phyloP scores from a whole-genome alignment of 2,113 vertebrate species.

The Ptilorrhoa leucosticta region DNA sequence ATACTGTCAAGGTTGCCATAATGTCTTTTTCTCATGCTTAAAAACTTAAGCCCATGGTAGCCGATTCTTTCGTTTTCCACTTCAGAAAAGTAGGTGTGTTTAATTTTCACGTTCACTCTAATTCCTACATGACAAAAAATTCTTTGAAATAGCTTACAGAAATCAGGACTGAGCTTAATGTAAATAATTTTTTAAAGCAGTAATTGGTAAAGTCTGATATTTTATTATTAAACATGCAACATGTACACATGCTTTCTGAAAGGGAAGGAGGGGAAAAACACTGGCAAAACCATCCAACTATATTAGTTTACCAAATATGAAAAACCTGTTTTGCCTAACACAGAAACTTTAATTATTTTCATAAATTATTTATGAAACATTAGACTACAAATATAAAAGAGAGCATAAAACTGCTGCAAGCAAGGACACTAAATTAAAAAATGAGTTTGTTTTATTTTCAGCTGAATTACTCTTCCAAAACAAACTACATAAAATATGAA shows the following conservation, averaged over 20 bases:
- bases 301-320: neutral
- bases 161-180: neutral
- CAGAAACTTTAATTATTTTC: neutral
- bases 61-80: neutral
- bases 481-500: neutral
- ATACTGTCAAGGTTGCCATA: neutral
- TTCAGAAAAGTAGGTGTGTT: neutral
- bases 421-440: neutral
- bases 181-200: neutral
- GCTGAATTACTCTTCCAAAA: neutral
- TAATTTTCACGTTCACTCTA: neutral
- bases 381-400: neutral
- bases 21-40: neutral
- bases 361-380: constrained; percentile 2
- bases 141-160: neutral
- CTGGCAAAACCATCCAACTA: neutral
- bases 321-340: neutral
- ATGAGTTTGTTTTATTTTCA: neutral
- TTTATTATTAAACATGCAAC: neutral
- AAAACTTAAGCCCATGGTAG: neutral
- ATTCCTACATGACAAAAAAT: neutral
- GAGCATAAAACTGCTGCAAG: neutral
- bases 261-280: neutral
- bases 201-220: neutral
- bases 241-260: neutral